Evolutionary conservation across 1,140 invertebrate genomes (phyloP).

Genomic region (Ceratina calcarata): DNA sequence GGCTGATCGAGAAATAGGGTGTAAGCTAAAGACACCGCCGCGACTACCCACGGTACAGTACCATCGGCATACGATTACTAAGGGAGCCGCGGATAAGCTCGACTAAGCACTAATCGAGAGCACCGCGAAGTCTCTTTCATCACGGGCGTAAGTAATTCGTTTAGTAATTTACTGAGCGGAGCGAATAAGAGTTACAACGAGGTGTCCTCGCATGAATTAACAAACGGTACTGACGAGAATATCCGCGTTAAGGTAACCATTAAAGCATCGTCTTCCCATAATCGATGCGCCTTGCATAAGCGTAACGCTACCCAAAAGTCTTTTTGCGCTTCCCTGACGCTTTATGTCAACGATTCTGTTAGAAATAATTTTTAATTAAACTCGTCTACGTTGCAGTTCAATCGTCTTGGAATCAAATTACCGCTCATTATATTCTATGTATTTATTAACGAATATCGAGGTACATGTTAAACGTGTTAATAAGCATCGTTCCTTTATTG

Average conservation of each 20-base stretch:
- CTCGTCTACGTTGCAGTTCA: no score
- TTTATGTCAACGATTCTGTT: no score
- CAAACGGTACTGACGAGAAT: slow-evolving; percentile 55
- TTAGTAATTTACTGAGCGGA: slow-evolving; percentile 70
- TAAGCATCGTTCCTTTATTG: no score
- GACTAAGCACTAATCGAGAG: slow-evolving; percentile 58
- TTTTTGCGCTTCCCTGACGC: not conserved
- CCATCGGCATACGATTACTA: slow-evolving; percentile 6
- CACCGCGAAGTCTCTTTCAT: slow-evolving; percentile 51
- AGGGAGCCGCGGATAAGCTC: slow-evolving; percentile 60
- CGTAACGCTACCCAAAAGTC: not conserved
- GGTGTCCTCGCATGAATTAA: slow-evolving; percentile 62
- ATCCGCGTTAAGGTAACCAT: slow-evolving; percentile 34
- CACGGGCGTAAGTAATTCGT: slow-evolving; percentile 69
- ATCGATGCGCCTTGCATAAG: slow-evolving; percentile 24
- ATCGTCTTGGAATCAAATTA: no score
- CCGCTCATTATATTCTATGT: no score
- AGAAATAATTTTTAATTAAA: no score
- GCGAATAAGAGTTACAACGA: slow-evolving; percentile 58
- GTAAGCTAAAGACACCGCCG: slow-evolving; percentile 61
- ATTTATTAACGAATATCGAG: no score
- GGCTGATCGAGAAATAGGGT: slow-evolving; percentile 64
- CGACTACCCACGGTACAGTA: not conserved
- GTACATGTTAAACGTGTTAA: no score
- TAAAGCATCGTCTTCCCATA: slow-evolving; percentile 38